A percentile compares a stretch with the other conserved stretches of the same genome.
Evolutionary conservation across 1,140 invertebrate species (phyloP).

Genomic region (Batillaria attramentaria): DNA sequence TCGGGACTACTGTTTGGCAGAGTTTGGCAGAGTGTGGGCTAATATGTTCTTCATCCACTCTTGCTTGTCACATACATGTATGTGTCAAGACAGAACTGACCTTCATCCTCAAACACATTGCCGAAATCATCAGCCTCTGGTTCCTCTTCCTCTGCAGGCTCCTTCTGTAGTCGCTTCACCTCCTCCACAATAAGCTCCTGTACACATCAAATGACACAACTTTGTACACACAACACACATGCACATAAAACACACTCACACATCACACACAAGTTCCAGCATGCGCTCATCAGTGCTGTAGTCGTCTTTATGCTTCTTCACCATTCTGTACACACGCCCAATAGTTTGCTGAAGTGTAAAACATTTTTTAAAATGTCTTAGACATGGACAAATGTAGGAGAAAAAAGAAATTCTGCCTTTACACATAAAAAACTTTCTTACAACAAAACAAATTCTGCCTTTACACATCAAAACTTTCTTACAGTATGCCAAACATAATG

Average conservation of each 20-base stretch:
- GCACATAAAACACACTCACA: slow-evolving; percentile 9
- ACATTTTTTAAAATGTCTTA: too few relatives aligned
- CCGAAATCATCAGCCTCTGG: slow-evolving; percentile 20
- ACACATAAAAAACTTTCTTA: too few relatives aligned
- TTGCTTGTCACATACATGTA: too few relatives aligned
- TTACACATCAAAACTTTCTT: too few relatives aligned
- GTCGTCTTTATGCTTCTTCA: slow-evolving; percentile 17
- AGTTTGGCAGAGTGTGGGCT: too few relatives aligned
- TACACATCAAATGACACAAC: not conserved
- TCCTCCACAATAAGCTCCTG: not conserved
- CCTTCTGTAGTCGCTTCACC: slow-evolving; percentile 8
- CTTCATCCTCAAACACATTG: slow-evolving; percentile 16
- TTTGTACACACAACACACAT: not conserved
- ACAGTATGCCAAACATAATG: too few relatives aligned
- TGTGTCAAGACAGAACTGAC: not conserved
- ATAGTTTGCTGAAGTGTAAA: slow-evolving; percentile 34
- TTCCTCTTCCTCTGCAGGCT: slow-evolving; percentile 2
- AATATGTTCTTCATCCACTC: too few relatives aligned
- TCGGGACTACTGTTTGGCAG: too few relatives aligned
- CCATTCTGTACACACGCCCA: slow-evolving; percentile 24
- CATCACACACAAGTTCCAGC: not conserved
- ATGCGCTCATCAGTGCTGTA: not conserved
- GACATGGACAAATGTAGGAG: too few relatives aligned
- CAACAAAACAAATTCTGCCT: too few relatives aligned
- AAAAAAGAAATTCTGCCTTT: too few relatives aligned